Base-by-base conservation (phyloP, 2,113 vertebrate genomes). In the Antechinus stuartii region DNA sequence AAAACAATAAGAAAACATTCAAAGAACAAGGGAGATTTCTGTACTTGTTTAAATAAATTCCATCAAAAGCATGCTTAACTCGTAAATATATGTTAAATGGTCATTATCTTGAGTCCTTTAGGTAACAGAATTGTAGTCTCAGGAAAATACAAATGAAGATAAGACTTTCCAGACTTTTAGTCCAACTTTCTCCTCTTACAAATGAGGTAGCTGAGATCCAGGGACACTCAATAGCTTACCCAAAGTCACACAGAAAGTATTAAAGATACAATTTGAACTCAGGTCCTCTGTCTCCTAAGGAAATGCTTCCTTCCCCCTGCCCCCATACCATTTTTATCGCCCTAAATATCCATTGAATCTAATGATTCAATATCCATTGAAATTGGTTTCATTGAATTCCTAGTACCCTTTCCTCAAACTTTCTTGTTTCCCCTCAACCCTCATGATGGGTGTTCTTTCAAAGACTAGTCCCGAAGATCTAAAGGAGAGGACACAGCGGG, bases 1-100 rank as follows among this genome's bases (percentile, higher is more conserved):
- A 35, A 11, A 91, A 14, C 91, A 96, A 94, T 61, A 89, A 92
- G 25, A 84, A 53, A n/a, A 9, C 52, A 50, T 84, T 57, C 57
- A 27, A 61, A 1, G 22, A 93, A 22, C 92, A 61, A 94, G 53
- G 91, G 93, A 35, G 8, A 56, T 25, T 93, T 68, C 61, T 93
- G 4, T 47, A 1, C 89, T 49, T 91, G 53, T 94, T 91, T 95
- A 89, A 94, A 93, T 96, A 97, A 96, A 94, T 96, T 89, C 94
- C 35, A 94, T 14, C 95, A 52, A 30, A 90, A 9, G 55, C 91
- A 24, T 94, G 22, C 10, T 92, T 96, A 89, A 95, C 42, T 93
- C 54, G 14, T 92, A 95, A 95, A 26, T 92, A 54, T 7, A 56
- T 94, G 91, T 94, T 95, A 96, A 95, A 84, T 84, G n/a, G 35